Percentiles rank a stretch among this genome's conserved stretches.
Evolutionary conservation across 2,113 vertebrate genomes (phyloP).

Genomic region (Lipotes vexillifer): DNA sequence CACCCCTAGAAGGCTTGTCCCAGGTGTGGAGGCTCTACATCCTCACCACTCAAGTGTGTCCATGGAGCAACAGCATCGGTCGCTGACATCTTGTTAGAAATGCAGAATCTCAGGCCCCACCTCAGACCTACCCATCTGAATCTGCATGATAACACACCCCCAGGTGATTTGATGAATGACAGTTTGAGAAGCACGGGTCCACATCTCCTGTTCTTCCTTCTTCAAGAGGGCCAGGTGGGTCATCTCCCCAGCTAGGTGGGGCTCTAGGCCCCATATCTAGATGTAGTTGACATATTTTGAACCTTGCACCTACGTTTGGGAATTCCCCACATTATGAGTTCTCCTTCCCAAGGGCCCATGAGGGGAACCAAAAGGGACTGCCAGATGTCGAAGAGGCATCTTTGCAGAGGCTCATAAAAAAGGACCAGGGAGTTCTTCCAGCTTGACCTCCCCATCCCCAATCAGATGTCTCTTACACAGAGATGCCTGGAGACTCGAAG

Average conservation of each 20-base stretch:
- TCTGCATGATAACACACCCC: neutral
- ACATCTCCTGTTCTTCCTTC: neutral
- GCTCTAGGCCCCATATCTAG: neutral
- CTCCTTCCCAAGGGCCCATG: neutral
- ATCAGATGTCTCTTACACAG: neutral
- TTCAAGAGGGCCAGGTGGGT: neutral
- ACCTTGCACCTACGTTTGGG: neutral
- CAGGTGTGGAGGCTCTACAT: neutral
- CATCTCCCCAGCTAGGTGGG: neutral
- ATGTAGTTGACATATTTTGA: neutral
- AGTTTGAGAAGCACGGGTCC: neutral
- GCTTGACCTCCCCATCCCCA: neutral
- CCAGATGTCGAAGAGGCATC: neutral
- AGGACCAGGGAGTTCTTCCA: neutral
- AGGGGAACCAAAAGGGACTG: neutral
- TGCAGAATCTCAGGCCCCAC: neutral
- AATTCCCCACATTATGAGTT: neutral
- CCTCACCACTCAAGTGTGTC: neutral
- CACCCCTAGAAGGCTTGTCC: neutral
- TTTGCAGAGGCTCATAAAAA: neutral
- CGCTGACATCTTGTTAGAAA: neutral
- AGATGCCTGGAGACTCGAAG: neutral
- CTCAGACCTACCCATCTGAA: neutral
- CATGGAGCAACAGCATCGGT: rapidly evolving
- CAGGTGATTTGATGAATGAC: rapidly evolving